Conservation (phyloP, 2,113 vertebrate genomes). For the Triplophysa rosa region DNA sequence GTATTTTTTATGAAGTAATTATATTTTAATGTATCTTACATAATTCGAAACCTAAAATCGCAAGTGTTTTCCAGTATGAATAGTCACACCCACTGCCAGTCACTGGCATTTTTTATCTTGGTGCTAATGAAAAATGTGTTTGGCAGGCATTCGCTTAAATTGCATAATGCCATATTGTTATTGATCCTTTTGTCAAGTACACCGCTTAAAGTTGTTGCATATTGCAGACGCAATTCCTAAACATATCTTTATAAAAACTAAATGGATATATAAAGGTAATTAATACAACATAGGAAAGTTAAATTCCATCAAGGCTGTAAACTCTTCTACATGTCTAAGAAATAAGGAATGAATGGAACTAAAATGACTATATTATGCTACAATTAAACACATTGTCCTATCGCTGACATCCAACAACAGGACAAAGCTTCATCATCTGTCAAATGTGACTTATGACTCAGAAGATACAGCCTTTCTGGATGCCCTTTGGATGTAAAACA, state of each 20-base stretch:
- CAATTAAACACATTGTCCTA: conserved; percentile 4
- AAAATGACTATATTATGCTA: background rate
- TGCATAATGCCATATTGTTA: background rate
- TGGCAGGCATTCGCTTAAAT: background rate
- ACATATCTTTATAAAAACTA: background rate
- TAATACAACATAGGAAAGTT: background rate
- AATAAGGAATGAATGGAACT: background rate
- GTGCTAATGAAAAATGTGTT: conserved; percentile 17
- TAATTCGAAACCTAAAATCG: background rate
- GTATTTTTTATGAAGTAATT: too few species aligned
- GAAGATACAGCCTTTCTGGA: conserved; percentile 8
- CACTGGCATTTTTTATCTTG: background rate
- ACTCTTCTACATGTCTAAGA: background rate
- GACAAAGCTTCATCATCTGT: background rate
- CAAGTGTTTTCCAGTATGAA: background rate
- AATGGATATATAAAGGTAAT: background rate
- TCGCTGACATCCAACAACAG: background rate
- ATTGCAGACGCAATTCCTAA: background rate
- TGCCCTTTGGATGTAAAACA: conserved; percentile 9
- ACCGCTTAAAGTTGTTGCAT: background rate
- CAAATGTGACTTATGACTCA: conserved; percentile 3
- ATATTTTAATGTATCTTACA: too few species aligned
- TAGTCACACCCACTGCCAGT: background rate
- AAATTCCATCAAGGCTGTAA: background rate
- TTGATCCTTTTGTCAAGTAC: conserved; percentile 4